phyloP scores from a whole-genome alignment of 2,113 vertebrate species.

The Zosterops lateralis region DNA sequence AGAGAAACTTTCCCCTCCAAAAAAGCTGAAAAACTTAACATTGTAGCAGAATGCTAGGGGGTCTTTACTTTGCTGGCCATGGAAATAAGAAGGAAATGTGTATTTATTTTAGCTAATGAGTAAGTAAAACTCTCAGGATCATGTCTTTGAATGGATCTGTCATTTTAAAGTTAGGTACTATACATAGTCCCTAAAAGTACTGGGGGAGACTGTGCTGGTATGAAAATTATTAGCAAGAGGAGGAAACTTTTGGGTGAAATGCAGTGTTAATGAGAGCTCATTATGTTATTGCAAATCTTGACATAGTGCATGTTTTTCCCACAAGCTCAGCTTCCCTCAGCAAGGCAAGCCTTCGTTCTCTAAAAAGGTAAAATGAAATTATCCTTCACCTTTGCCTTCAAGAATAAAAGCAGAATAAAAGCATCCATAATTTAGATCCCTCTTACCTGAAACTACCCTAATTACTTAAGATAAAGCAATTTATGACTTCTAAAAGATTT shows the following conservation, averaged over 20 bases:
- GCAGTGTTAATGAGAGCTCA: constrained; percentile 47
- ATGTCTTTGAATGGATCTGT: neutral
- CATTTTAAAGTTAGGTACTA: neutral
- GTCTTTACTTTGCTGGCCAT: neutral
- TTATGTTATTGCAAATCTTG: constrained; percentile 31
- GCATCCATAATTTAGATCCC: neutral
- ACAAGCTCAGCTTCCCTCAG: neutral
- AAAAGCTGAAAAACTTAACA: neutral
- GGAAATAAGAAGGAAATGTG: neutral
- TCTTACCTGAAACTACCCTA: neutral
- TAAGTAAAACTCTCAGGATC: neutral
- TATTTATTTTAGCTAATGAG: neutral
- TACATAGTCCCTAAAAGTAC: neutral
- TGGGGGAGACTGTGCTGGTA: neutral
- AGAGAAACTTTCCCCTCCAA: neutral
- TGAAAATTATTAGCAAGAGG: constrained; percentile 2
- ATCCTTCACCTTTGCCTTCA: neutral
- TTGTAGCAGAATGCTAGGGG: neutral
- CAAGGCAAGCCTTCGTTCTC: neutral
- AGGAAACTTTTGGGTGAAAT: constrained; percentile 30
- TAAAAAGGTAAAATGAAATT: neutral
- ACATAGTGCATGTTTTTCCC: neutral
- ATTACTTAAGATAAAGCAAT: neutral
- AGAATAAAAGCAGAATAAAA: neutral
- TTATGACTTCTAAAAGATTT: neutral